phyloP scores from a whole-genome alignment of 2,888 invertebrate genomes.

The Macrosoma leucophasiata region DNA sequence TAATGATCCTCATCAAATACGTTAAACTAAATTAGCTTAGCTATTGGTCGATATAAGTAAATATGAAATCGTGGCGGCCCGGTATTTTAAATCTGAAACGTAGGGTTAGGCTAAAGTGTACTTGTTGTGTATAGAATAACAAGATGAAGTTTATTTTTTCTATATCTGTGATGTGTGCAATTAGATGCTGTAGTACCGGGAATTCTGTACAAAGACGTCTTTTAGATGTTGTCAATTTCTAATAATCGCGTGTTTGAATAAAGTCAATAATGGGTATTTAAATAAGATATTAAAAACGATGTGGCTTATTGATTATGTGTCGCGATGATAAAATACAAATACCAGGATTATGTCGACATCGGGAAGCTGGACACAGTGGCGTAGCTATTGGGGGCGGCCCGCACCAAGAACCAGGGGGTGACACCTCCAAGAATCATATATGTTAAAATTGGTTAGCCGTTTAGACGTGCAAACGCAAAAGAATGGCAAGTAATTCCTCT shows the following conservation, averaged over 20 bases:
- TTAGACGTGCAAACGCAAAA: too few relatives aligned
- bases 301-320: slow-evolving; percentile 56
- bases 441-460: too few relatives aligned
- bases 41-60: too few relatives aligned
- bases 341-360: slow-evolving; percentile 30
- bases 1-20: too few relatives aligned
- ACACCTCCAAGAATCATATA: too few relatives aligned
- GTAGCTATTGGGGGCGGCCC: slow-evolving; percentile 7
- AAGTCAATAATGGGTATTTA: slow-evolving; percentile 35
- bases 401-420: too few relatives aligned
- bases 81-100: slow-evolving; percentile 20
- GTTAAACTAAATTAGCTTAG: too few relatives aligned
- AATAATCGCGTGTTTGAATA: slow-evolving; percentile 37
- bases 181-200: slow-evolving; percentile 45
- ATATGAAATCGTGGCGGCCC: slow-evolving; percentile 2
- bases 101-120: slow-evolving; percentile 53
- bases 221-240: slow-evolving; percentile 66
- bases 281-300: slow-evolving; percentile 43
- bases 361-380: neutral
- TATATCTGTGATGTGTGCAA: slow-evolving; percentile 64
- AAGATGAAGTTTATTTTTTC: slow-evolving; percentile 58
- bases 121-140: slow-evolving; percentile 56
- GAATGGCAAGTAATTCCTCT: too few relatives aligned
- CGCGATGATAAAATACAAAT: slow-evolving; percentile 37
- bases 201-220: slow-evolving; percentile 59